Evolutionary conservation across 2,888 invertebrate species (phyloP), one percentile per base, ranked within the genome.

Genomic region (Drosophila limbata): DNA sequence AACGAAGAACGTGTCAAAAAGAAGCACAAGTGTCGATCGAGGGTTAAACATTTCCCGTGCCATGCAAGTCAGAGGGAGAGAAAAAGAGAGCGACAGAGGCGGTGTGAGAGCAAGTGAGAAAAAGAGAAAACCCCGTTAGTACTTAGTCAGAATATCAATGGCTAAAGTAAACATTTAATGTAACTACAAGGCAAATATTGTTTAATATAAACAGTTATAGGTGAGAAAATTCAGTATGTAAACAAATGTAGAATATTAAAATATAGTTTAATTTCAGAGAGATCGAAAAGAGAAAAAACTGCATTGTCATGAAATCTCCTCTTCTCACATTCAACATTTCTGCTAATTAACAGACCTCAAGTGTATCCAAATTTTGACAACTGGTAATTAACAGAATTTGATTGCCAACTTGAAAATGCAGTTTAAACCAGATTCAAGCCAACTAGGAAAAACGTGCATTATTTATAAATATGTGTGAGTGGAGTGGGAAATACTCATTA

Each of bases 41-140:
- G 50, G 63, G 44, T 71, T 53, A 63, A 59, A n/a, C 13, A 67
- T 13, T 37, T 31, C 15, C 50, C 48, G 17, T 25, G 19, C 11
- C 63, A 63, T 67, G 65, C 67, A 59, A 39, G 37, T n/a, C n/a
- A 6, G 37, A 37, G n/a, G 37, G 8, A 55, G 28, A 61, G 45
- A 31, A 28, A 61, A 25, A 25, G 47, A 59, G 5, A 52, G 35
- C 33, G 45, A 33, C 6, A 57, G 37, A 63, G 47, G 51, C 33
- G 48, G 48, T 6, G 31, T 19, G 21, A 68, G 25, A 52, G 37
- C 28, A 31, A 13, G 9, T 28, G 8, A 53, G 44, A 39, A 42
- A 35, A 21, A 33, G 9, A 66, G 40, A 60, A 61, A 55, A 71
- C 60, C 82, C 74, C 75, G 76, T 83, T 83, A 83, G 83, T 83